Evolutionary conservation across 2,888 invertebrate genomes (phyloP), one percentile per base, ranked within the genome.

Genomic region (Tetheella fluctuosa): DNA sequence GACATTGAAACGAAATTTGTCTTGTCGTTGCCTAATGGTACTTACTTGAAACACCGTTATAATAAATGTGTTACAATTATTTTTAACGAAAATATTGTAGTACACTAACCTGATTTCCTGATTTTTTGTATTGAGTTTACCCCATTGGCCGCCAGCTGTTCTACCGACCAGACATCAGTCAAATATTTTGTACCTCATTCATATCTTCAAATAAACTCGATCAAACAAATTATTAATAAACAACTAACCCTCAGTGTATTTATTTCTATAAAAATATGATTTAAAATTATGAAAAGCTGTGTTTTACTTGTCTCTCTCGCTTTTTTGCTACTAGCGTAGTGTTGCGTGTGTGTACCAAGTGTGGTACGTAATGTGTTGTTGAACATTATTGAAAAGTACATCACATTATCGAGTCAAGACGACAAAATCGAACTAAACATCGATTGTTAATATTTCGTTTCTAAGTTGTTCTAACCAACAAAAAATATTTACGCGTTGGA

Each of bases 41-140:
- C 34, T 34, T 13, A 13, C 17, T 5, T 17, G 30, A 54, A 54
- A 34, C 20, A 10, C 54, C n/a, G n/a, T n/a, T 25, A 25, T 3
- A 34, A 28, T 25, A 28, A 34, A 30, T 34, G 8, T 17, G 8
- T 13, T 17, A 34, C 30, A 1, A 10, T 20, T 34, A 23, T 13
- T 55, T 59, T 63, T 59, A 58, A 53, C 25, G 61, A 59, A 55
- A 61, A 60, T 56, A 62, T 54, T 61, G 59, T 61, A 70, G 64
- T 64, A 69, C 66, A 82, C 75, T 82, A 79, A 81, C 82, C 82
- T 82, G 81, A 74, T 80, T 77, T 77, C 73, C 73, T 68, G 73
- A 68, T 62, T 72, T 68, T 67, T 68, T 68, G 34, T 48, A 60
- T 62, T 59, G 61, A 68, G 62, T 65, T 69, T 73, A 64, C 57